phyloP scores from a whole-genome alignment of 2,888 invertebrate genomes.

The Rotaria magnacalcarata region DNA sequence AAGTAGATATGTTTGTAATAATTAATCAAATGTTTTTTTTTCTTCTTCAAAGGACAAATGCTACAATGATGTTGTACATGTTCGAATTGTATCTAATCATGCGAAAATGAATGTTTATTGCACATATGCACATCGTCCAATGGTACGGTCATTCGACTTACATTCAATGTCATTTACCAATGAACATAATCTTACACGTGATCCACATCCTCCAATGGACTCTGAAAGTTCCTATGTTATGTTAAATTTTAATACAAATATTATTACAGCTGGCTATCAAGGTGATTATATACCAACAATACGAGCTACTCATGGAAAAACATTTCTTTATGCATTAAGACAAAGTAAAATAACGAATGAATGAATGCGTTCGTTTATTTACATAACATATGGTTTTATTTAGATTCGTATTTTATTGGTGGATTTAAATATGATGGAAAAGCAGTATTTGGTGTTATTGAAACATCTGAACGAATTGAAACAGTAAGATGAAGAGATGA shows the following conservation, averaged over 20 bases:
- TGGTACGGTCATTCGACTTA: not conserved
- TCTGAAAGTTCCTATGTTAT: not conserved
- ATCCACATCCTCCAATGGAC: constrained; percentile 6
- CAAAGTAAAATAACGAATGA: not conserved
- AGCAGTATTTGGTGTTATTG: constrained; percentile 19
- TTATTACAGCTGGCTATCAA: not conserved
- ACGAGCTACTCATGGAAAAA: constrained; percentile 16
- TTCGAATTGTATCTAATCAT: not conserved
- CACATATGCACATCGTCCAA: constrained; percentile 6
- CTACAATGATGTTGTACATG: constrained; percentile 21
- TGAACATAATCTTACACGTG: not conserved
- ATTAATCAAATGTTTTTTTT: not conserved
- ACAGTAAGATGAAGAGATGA: constrained; percentile 15
- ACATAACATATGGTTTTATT: not conserved
- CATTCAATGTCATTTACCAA: not conserved
- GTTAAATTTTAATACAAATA: not conserved
- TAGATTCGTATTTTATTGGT: constrained; percentile 23
- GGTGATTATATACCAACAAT: constrained; percentile 35
- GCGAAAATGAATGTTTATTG: not conserved
- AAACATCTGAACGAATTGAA: constrained; percentile 19
- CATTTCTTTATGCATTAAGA: not conserved
- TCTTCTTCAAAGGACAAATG: not conserved
- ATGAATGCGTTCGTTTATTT: not conserved
- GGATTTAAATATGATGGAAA: constrained; percentile 26
- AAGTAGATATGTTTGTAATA: not conserved